Percentiles rank a stretch among this genome's conserved stretches.
Evolutionary conservation across 2,797 vertebrate genomes (phyloP).

Genomic region (Pangasius krempfi): DNA sequence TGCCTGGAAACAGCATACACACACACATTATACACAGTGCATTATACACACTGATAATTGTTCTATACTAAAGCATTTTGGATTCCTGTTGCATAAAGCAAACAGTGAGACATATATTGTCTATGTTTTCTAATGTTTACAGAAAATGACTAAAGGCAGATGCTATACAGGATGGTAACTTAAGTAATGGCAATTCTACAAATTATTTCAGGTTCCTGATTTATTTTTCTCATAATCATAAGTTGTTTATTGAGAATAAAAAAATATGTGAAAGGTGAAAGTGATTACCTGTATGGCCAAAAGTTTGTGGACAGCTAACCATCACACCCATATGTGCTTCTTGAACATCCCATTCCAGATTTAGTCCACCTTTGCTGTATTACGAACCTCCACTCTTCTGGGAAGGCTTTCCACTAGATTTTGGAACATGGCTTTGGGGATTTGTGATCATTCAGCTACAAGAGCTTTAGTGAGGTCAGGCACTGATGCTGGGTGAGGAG

Average conservation of each 20-base stretch:
- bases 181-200: too few relatives aligned
- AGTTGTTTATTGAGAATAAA: neutral
- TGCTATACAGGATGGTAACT: neutral
- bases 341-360: neutral
- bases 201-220: neutral
- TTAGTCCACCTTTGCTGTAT: neutral
- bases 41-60: neutral
- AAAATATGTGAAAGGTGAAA: neutral
- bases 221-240: neutral
- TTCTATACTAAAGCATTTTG: neutral
- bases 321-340: neutral
- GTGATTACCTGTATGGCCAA: neutral
- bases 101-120: neutral
- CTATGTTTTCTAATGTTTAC: too few relatives aligned
- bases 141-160: neutral
- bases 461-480: neutral
- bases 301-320: neutral
- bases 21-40: constrained; percentile 19
- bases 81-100: neutral
- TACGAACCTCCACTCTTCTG: neutral
- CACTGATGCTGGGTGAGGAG: neutral
- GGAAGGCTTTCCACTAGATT: neutral
- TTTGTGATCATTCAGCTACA: neutral
- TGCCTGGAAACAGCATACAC: constrained; percentile 75
- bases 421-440: neutral